Base-by-base conservation (phyloP, 2,888 invertebrate species). In the Apoderus coryli region DNA sequence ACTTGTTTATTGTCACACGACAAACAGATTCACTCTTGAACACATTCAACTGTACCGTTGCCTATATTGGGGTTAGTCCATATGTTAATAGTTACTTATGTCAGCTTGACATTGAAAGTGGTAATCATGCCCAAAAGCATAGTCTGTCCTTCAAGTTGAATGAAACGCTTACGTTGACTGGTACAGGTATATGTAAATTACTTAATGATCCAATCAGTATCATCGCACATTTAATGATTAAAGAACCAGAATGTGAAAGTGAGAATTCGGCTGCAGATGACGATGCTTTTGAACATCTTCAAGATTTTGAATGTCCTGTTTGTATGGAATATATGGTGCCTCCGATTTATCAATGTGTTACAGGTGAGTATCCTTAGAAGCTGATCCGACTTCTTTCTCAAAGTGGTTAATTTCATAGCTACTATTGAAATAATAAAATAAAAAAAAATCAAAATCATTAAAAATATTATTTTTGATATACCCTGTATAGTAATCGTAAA, bases 261-360 rank as follows among this genome's bases (percentile, higher is more conserved):
- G 31, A 39, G 12, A 26, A 22, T 3, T 14, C 29, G 10, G 22
- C 29, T 12, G 12, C 41, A 19, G 19, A 19, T n/a, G 19, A 19
- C 6, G n/a, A 19, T 14, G 31, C 34, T 16, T 28, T 14, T 14
- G 27, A 32, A 4, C 27, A 29, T 10, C 19, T 38, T 10, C 5
- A 14, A 14, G 38, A 38, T 14, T 26, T 56, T 3, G 54, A 55
- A 40, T 56, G 56, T 38, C 50, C 52, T 2, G 46, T 55, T 5
- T 56, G 56, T 36, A 42, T 52, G 22, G 47, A 51, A 12, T 50
- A 52, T 27, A 52, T 56, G 48, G 37, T 49, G 3, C 50, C 54
- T 2, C 54, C 56, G 1, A 57, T 57, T 32, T 45, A 38, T 23
- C 52, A 54, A 38, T 57, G 57, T 38, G 32, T 27, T 26, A 19